Evolutionary conservation across 1,140 invertebrate species (phyloP), one percentile per base, ranked within the genome.

Genomic region (Atta colombica): DNA sequence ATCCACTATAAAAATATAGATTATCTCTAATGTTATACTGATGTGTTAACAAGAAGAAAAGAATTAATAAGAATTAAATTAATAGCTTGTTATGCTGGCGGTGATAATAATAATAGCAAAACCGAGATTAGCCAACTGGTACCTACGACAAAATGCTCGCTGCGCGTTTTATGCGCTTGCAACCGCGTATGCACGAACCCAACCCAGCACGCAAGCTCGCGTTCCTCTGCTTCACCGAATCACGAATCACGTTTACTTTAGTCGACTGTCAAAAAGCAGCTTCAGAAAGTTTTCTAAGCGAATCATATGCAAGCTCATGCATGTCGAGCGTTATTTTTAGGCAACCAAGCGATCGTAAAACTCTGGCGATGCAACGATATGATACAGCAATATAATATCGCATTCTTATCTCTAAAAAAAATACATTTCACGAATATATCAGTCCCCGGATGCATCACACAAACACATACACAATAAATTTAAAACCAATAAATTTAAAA

Each of bases 41-140:
- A 82, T 35, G 68, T 60, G 80, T 82, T 74, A 82, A 74, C 69
- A 74, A 53, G 80, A 18, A 74, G 6, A 75, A 84, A 75, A 75
- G 39, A 25, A 61, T 63, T 74, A 74, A 51, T 84, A 51, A 61
- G 68, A 84, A 84, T 75, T 61, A 84, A 84, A 75, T 75, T 74
- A 75, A 84, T 61, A 58, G 80, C 80, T 74, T 61, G 80, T 39
- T 72, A 28, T 28, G 18, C 55, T 21, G 5, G 12, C 18, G 21
- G 39, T 82, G 69, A 84, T 84, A 75, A 84, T 75, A 84, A 84
- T 84, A 61, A 84, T 63, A 82, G 65, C 49, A 61, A 61, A 75
- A 61, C 55, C 35, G 39, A 84, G 80, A 84, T 75, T 75, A 84
- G n/a, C 69, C 39, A 55, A 51, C 51, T 45, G 39, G 21, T 84